phyloP scores from a whole-genome alignment of 2,888 invertebrate genomes.

The Ischnura elegans region DNA sequence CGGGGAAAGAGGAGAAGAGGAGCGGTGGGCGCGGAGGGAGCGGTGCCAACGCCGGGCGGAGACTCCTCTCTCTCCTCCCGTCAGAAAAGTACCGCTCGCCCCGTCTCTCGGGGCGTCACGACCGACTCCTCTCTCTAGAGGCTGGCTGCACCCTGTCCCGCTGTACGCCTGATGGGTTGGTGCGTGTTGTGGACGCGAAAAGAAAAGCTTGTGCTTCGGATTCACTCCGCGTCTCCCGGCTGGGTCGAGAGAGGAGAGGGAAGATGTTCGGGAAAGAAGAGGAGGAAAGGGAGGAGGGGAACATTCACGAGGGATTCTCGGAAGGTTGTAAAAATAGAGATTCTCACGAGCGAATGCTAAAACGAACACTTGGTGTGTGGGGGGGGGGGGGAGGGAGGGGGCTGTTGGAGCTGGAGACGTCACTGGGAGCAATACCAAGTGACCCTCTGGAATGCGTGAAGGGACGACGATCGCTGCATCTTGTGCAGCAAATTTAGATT shows the following conservation, averaged over 20 bases:
- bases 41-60: background rate
- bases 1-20: background rate
- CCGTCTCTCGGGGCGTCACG: background rate
- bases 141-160: constrained; percentile 18
- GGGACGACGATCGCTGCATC: constrained; percentile 18
- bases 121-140: constrained; percentile 21
- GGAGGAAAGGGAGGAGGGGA: background rate
- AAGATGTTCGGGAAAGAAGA: background rate
- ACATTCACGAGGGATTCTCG: constrained; percentile 26
- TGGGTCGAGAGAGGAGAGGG: background rate
- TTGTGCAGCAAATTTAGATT: background rate
- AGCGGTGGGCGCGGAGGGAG: background rate
- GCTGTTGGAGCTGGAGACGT: background rate
- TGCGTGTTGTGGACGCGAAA: background rate
- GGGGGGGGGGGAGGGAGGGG: no score
- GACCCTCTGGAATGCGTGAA: background rate
- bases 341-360: constrained; percentile 35
- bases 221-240: background rate
- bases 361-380: background rate
- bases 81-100: constrained; percentile 23
- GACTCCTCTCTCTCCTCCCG: background rate
- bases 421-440: constrained; percentile 15
- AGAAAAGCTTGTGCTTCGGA: background rate
- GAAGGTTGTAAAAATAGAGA: constrained; percentile 31
- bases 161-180: no score